Base-by-base conservation (phyloP, 2,797 vertebrate species). In the Gadopsis marmoratus region DNA sequence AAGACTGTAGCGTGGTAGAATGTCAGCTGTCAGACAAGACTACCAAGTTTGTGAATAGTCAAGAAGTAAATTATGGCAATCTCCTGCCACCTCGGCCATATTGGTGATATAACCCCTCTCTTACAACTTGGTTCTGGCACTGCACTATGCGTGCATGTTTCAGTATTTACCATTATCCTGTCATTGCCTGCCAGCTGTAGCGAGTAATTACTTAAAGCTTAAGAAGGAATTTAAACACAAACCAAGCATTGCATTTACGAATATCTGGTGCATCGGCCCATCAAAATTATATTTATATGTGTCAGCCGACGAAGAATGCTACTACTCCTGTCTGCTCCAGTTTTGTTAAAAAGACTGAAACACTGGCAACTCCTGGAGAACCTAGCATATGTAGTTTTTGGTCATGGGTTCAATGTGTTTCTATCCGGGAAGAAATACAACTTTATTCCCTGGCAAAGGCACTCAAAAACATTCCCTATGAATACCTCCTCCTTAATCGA, bases 401-500 rank as follows among this genome's bases (percentile, higher is more conserved):
- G n/a, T 71, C 39, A 50, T 64, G 69, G 7, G 12, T 43, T 74
- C 41, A 65, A 19, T 54, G 39, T 69, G 19, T 76, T 68, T 78
- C 58, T 45, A 19, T 66, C 47, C 62, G 16, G n/a, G 53, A 37
- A 37, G 13, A 71, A 78, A 73, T 53, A 53, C 23, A 60, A 59
- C 33, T 82, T 74, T 45, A 56, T 74, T 63, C 76, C 7, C 23
- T 54, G 31, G 17, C 70, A 59, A 23, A 72, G 29, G 45, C 23
- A 31, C 60, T 74, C 50, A 64, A 63, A 79, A 31, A 31, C 51
- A 26, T 53, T 74, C 39, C 45, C 53, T 16, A 35, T 12, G 50
- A 66, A 43, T 62, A 65, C 47, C 41, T 56, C 47, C 50, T 71
- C 35, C 50, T 37, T 29, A 48, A 88, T 84, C 12, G 71, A 89